Evolutionary conservation across 1,140 invertebrate genomes (phyloP).

Genomic region (Gryllus bimaculatus): DNA sequence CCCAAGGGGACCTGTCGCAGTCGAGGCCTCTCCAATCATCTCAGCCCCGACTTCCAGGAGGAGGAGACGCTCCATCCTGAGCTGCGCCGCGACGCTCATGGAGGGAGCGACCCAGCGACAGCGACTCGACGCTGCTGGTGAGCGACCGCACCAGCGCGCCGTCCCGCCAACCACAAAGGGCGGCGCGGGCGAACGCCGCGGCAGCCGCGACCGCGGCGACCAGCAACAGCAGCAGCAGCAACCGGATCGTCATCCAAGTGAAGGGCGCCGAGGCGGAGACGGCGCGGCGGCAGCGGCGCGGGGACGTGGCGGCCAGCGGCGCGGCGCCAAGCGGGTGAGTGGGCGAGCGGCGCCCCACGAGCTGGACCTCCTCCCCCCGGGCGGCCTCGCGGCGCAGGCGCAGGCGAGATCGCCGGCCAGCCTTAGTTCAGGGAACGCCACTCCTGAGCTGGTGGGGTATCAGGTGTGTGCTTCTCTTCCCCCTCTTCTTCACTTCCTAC

Average conservation of each 20-base stretch:
- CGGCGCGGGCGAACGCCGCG: slow-evolving; percentile 34
- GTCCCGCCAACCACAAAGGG: slow-evolving; percentile 38
- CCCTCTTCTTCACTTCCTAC: too few relatives aligned
- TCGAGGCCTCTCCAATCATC: slow-evolving; percentile 76
- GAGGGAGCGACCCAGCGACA: slow-evolving; percentile 76
- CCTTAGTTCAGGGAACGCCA: slow-evolving; percentile 31
- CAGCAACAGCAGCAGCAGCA: background rate
- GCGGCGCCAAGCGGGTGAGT: slow-evolving; percentile 20
- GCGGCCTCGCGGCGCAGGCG: background rate
- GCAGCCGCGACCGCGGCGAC: background rate
- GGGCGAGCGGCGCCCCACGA: slow-evolving; percentile 33
- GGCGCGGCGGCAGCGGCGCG: slow-evolving; percentile 26
- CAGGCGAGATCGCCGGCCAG: slow-evolving; percentile 23
- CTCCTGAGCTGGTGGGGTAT: slow-evolving; percentile 34
- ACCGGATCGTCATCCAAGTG: slow-evolving; percentile 74
- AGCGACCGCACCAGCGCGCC: slow-evolving; percentile 29
- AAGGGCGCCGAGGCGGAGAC: slow-evolving; percentile 52
- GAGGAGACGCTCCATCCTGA: slow-evolving; percentile 51
- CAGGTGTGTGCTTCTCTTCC: slow-evolving; percentile 29
- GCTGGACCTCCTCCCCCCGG: slow-evolving; percentile 7
- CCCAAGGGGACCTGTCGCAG: slow-evolving; percentile 27
- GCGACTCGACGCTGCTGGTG: slow-evolving; percentile 54
- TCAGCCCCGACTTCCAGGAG: slow-evolving; percentile 78
- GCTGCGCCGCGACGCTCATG: slow-evolving; percentile 60
- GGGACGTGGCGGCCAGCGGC: slow-evolving; percentile 28